These are phyloP conservation scores for Eupithecia insigniata DNA, from an alignment of 2,888 invertebrate species.

Conservation along the genomic window DNA sequence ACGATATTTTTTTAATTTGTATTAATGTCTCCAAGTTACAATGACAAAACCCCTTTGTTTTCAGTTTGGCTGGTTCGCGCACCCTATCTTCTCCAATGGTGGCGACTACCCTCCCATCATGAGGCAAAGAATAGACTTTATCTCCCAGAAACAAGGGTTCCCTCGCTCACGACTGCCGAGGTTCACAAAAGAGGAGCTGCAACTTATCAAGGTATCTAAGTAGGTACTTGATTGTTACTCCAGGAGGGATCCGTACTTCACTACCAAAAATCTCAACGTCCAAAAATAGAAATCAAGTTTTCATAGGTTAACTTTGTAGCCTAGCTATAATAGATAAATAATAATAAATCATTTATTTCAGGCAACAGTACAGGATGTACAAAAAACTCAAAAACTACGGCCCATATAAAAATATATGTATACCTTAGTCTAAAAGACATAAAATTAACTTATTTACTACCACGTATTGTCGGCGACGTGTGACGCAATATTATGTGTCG, in stretches of 20 bases:
- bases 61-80: constrained; percentile 87
- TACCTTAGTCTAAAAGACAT: too few species aligned
- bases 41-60: constrained; percentile 43
- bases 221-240: not conserved
- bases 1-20: too few species aligned
- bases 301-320: too few species aligned
- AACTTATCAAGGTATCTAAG: constrained; percentile 71
- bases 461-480: too few species aligned
- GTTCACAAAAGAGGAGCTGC: constrained; percentile 85
- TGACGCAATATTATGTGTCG: too few species aligned
- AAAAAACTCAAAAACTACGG: too few species aligned
- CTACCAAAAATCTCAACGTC: not conserved
- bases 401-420: too few species aligned
- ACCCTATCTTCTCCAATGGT: constrained; percentile 85
- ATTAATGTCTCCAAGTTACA: not conserved
- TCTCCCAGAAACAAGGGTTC: constrained; percentile 85
- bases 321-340: too few species aligned
- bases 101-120: constrained; percentile 88
- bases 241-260: not conserved
- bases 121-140: constrained; percentile 73
- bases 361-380: too few species aligned
- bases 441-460: too few species aligned
- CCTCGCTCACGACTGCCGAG: constrained; percentile 85
- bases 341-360: too few species aligned
- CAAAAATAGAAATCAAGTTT: too few species aligned